These are phyloP conservation scores for Danio albolineatus DNA, from an alignment of 2,797 vertebrate genomes.

Conservation along the genomic window DNA sequence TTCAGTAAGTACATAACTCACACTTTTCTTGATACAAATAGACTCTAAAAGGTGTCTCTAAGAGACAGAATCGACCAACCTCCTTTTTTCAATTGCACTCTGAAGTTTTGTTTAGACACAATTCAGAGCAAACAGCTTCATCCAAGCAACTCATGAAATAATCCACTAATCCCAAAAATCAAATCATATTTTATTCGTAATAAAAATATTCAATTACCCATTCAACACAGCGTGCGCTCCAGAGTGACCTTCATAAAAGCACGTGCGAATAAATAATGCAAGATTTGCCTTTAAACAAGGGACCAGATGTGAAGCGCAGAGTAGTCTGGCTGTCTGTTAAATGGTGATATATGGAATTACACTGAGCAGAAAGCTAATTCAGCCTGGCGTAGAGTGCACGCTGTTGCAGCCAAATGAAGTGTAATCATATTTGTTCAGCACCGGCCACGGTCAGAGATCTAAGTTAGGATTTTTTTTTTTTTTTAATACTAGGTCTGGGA, in stretches of 20 bases:
- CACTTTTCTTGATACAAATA: not conserved
- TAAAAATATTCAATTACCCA: conserved; percentile 39
- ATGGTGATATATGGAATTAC: conserved; percentile 46
- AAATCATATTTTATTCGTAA: conserved; percentile 38
- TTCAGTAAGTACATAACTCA: not conserved
- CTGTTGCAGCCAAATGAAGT: conserved; percentile 31
- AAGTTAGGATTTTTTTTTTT: conserved; percentile 4
- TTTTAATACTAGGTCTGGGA: conserved; percentile 19
- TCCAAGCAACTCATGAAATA: not conserved
- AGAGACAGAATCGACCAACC: no score
- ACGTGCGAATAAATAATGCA: conserved; percentile 42
- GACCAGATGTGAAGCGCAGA: conserved; percentile 24
- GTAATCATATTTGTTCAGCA: conserved; percentile 43
- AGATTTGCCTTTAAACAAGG: conserved; percentile 42
- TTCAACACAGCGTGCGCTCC: conserved; percentile 27
- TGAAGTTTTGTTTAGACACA: not conserved
- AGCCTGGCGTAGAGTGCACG: conserved; percentile 28
- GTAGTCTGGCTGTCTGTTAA: conserved; percentile 37
- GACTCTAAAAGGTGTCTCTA: not conserved
- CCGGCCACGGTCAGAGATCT: conserved; percentile 14
- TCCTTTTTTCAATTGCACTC: not conserved
- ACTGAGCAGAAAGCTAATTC: conserved; percentile 32
- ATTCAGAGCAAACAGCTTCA: not conserved
- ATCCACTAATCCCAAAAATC: conserved; percentile 32
- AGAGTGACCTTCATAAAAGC: conserved; percentile 42